Percentiles rank a stretch among this genome's conserved stretches.
phyloP scores from a whole-genome alignment of 2,113 vertebrate genomes.

The Forbesichthys papilliferus region DNA sequence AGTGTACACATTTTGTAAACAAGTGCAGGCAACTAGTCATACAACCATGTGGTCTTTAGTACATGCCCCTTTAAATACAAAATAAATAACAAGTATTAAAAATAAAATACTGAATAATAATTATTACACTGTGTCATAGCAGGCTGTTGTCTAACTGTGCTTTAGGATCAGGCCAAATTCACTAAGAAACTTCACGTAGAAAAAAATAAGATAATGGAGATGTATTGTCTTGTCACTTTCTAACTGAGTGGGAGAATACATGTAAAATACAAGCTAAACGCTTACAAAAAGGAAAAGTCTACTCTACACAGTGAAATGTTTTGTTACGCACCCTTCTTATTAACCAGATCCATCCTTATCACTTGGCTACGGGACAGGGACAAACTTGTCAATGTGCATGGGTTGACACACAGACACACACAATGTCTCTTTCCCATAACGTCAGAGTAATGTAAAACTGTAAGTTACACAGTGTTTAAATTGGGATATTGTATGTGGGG shows the following conservation, averaged over 20 bases:
- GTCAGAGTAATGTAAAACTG: constrained; percentile 5
- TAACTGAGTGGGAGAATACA: not conserved
- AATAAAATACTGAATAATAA: too few species aligned
- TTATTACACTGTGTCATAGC: too few species aligned
- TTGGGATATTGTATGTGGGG: too few species aligned
- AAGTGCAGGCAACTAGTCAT: constrained; percentile 13
- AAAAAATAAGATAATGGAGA: too few species aligned
- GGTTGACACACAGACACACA: constrained; percentile 16
- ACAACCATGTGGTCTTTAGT: too few species aligned
- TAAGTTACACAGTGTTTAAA: too few species aligned
- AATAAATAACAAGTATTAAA: too few species aligned
- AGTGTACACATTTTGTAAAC: constrained; percentile 26
- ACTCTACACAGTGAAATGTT: not conserved
- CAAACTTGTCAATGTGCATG: constrained; percentile 35
- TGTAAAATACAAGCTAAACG: not conserved
- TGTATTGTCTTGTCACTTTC: not conserved
- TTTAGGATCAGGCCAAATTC: too few species aligned
- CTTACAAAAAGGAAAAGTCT: not conserved
- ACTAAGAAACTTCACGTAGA: too few species aligned
- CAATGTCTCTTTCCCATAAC: constrained; percentile 18
- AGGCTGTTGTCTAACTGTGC: too few species aligned
- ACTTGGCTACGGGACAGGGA: constrained; percentile 15
- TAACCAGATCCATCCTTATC: constrained; percentile 43
- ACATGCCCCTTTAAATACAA: too few species aligned
- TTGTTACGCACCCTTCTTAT: constrained; percentile 10